These are phyloP conservation scores for Tragelaphus strepsiceros DNA, from an alignment of 2,113 vertebrate genomes.

Conservation along the genomic window DNA sequence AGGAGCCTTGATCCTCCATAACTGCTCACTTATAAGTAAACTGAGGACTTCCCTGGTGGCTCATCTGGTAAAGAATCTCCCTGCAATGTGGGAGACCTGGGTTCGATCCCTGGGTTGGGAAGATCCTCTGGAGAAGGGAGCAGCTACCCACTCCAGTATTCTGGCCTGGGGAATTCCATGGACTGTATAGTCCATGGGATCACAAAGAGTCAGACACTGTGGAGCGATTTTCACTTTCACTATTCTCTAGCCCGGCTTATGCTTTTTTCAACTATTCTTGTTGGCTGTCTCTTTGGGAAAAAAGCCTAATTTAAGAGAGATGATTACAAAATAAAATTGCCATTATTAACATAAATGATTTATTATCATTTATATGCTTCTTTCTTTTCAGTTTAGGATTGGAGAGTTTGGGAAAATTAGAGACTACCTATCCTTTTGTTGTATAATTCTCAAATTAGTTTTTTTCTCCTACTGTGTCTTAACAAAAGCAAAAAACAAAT, in stretches of 20 bases:
- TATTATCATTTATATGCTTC: neutral
- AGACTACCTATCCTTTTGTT: neutral
- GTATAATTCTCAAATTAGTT: neutral
- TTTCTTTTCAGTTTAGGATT: neutral
- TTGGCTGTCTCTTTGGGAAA: neutral
- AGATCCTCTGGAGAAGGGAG: neutral
- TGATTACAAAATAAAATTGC: constrained; percentile 34
- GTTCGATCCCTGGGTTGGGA: neutral
- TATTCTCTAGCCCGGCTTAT: neutral
- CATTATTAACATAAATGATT: neutral
- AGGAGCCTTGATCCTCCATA: neutral
- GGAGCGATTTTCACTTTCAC: neutral
- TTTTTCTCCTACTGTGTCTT: no score
- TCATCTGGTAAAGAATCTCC: neutral
- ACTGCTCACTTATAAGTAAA: neutral
- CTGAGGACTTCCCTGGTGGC: neutral
- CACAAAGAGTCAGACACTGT: neutral
- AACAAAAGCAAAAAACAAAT: no score
- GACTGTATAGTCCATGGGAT: neutral
- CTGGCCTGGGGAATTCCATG: neutral
- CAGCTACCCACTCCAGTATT: neutral
- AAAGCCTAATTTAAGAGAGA: neutral
- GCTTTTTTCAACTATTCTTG: neutral
- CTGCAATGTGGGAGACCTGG: neutral
- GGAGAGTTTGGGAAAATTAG: neutral